Base-by-base conservation (phyloP, 2,888 invertebrate species). In the Synergus laeviventris region DNA sequence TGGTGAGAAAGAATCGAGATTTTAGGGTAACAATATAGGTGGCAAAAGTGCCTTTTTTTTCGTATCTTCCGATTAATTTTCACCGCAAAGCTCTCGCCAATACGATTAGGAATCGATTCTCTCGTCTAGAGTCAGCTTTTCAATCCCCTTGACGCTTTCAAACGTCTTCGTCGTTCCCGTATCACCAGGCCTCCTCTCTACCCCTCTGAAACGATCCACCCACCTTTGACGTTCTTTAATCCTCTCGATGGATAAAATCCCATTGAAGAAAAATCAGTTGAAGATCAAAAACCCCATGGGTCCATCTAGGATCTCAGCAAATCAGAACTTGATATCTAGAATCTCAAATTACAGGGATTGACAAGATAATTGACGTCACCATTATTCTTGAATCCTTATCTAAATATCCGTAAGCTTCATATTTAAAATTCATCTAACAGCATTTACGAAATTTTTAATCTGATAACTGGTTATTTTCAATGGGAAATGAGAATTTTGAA, bases 401-500 rank as follows among this genome's bases (percentile, higher is more conserved):
- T 12, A 1, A 21, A 21, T 21, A 21, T 3, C 21, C 1, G n/a
- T 54, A 8, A 12, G 8, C n/a, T 54, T 16, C 8, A 14, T 0
- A 49, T 3, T 14, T n/a, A 24, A 24, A 24, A n/a, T 16, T 8
- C 42, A 12, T 42, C 42, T 31, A 31, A 5, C 31, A 31, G 31
- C 5, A 31, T 31, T 31, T 31, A 4, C 31, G 31, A 31, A 31
- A 31, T 31, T 42, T 42, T 14, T 16, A 45, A 45, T 38, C 16
- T 64, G 24, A 9, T 56, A 56, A 56, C 54, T 38, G n/a, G 54
- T 73, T 74, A 56, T 39, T 74, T 74, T 74, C 16, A 2, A 39
- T 36, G 73, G 73, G 38, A 56, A 11, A 21, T 38, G 12, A 45
- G 49, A 73, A 54, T 54, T 74, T 60, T 62, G 74, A 76, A 80